Conservation (phyloP, 92 coral and sea anemone genomes). For the Virgularia gustaviana region DNA sequence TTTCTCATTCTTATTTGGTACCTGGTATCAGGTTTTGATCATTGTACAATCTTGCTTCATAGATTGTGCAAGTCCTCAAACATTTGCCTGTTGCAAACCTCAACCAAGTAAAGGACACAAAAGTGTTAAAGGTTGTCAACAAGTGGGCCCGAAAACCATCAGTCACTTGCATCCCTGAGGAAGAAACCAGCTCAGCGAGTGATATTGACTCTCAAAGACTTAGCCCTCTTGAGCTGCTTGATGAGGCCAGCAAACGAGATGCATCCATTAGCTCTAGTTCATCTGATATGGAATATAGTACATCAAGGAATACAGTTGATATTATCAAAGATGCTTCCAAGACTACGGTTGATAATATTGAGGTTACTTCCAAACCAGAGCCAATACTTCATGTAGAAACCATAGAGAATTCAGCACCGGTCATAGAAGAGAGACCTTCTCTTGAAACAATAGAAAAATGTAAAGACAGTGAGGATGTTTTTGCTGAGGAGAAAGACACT, state of each 20-base stretch:
- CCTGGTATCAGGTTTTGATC: too few species aligned
- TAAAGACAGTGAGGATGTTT: not conserved
- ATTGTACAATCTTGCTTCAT: too few species aligned
- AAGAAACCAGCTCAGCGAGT: constrained; percentile 45
- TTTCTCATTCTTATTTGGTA: not conserved
- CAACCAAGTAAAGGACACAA: constrained; percentile 91
- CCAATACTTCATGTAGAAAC: too few species aligned
- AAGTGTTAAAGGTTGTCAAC: constrained; percentile 72
- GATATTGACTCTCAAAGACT: constrained; percentile 30
- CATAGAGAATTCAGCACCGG: too few species aligned
- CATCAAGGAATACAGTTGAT: not conserved
- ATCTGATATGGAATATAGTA: not conserved
- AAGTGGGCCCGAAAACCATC: constrained; percentile 74
- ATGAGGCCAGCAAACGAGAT: constrained; percentile 1
- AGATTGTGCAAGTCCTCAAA: constrained; percentile 78
- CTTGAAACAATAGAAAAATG: not conserved
- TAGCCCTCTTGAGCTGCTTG: constrained; percentile 24
- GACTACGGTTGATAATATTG: not conserved
- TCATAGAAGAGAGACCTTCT: not conserved
- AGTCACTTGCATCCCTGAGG: constrained; percentile 49
- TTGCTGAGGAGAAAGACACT: too few species aligned
- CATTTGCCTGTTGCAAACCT: constrained; percentile 77
- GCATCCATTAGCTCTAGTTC: constrained; percentile 11
- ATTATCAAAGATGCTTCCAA: not conserved
- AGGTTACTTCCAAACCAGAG: too few species aligned